These are phyloP conservation scores for Ichneumoninae sp. DNA, from an alignment of 2,888 invertebrate genomes.

Conservation along the genomic window DNA sequence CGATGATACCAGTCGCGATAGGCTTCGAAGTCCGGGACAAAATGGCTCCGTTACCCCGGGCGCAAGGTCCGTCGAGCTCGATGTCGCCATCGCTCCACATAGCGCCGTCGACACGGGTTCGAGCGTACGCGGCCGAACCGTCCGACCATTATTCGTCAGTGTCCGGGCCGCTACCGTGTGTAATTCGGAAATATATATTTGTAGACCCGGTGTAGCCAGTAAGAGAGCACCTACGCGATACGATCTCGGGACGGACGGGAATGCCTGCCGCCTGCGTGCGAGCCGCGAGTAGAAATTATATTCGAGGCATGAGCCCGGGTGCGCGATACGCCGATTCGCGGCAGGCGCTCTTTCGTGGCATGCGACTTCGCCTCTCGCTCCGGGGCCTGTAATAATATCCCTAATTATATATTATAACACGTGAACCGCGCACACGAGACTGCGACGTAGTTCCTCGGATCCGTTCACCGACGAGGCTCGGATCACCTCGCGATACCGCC, in stretches of 20 bases:
- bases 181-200: neutral
- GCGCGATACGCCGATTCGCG: slow-evolving; percentile 43
- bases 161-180: slow-evolving; percentile 32
- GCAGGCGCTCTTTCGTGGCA: slow-evolving; percentile 29
- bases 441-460: neutral
- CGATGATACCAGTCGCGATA: slow-evolving; percentile 36
- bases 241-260: slow-evolving; percentile 53
- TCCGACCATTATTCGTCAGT: slow-evolving; percentile 52
- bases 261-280: slow-evolving; percentile 47
- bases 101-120: slow-evolving; percentile 9
- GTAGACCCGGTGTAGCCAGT: neutral
- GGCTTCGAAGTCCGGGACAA: slow-evolving; percentile 36
- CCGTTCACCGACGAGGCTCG: slow-evolving; percentile 43
- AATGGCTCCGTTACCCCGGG: slow-evolving; percentile 48
- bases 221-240: slow-evolving; percentile 52
- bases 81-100: slow-evolving; percentile 56
- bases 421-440: neutral
- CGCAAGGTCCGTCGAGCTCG: slow-evolving; percentile 32
- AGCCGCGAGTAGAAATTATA: slow-evolving; percentile 52
- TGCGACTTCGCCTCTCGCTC: slow-evolving; percentile 47
- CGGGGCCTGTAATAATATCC: slow-evolving; percentile 67
- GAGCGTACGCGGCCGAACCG: slow-evolving; percentile 60
- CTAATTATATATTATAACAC: slow-evolving; percentile 64
- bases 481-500: slow-evolving; percentile 51
- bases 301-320: slow-evolving; percentile 41